Evolutionary conservation across 37 sponge, comb jelly and placozoan genomes (phyloP).

Genomic region (Aplysina aerophoba): DNA sequence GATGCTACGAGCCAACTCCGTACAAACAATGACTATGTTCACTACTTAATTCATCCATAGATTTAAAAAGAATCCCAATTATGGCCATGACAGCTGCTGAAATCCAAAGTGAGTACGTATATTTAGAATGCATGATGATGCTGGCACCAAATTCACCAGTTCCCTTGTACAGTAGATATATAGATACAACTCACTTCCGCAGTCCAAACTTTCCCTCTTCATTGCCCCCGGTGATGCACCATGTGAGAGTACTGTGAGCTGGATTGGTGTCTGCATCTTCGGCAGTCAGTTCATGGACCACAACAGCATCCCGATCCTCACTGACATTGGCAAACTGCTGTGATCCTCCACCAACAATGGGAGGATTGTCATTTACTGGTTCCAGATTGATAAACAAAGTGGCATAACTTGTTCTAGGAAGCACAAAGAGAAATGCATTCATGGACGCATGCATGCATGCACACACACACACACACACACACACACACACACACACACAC

Average conservation of each 20-base stretch:
- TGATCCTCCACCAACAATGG: not conserved
- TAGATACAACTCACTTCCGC: not conserved
- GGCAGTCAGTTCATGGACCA: not conserved
- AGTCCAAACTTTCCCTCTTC: slow-evolving; percentile 22
- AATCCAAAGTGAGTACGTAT: no score
- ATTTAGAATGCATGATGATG: no score
- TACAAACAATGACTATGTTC: no score
- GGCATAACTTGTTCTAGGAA: not conserved
- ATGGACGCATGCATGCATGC: no score
- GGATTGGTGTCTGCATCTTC: slow-evolving; percentile 12
- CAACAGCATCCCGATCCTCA: not conserved
- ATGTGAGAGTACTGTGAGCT: not conserved
- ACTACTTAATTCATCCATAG: no score
- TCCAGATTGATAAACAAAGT: not conserved
- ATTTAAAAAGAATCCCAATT: no score
- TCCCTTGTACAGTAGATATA: not conserved
- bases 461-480: no score
- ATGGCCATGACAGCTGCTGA: no score
- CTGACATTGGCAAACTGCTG: not conserved
- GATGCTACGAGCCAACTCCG: no score
- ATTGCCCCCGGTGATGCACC: slow-evolving; percentile 18
- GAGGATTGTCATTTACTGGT: slow-evolving; percentile 25
- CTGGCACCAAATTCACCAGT: no score
- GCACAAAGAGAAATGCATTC: no score
- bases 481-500: no score